phyloP scores from a whole-genome alignment of 2,113 vertebrate species.

The Chionodraco myersi region DNA sequence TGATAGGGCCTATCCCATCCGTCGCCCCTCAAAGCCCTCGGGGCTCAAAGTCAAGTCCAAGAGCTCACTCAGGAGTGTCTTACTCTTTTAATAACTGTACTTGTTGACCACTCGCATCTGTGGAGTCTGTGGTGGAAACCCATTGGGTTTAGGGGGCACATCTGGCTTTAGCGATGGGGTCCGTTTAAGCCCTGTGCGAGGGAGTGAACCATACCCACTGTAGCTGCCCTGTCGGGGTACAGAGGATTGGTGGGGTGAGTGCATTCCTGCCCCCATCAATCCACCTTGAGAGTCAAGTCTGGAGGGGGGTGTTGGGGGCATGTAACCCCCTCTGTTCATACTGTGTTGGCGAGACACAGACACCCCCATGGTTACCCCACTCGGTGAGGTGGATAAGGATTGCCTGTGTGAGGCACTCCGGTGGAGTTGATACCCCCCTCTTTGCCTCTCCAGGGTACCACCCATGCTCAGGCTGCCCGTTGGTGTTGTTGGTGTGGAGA shows the following conservation, averaged over 20 bases:
- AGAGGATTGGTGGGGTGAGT: slow-evolving; percentile 90
- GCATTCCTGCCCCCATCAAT: slow-evolving; percentile 87
- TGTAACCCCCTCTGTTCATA: slow-evolving; percentile 92
- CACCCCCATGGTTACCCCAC: slow-evolving; percentile 93
- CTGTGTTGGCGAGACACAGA: slow-evolving; percentile 95
- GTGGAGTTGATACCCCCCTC: slow-evolving; percentile 91
- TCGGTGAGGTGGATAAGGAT: slow-evolving; percentile 94
- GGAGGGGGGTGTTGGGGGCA: slow-evolving; percentile 89
- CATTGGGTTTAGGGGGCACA: slow-evolving; percentile 96
- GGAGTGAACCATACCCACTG: slow-evolving; percentile 94
- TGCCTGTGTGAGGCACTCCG: slow-evolving; percentile 96
- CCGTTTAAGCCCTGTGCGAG: slow-evolving; percentile 95
- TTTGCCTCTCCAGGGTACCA: slow-evolving; percentile 93
- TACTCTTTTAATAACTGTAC: slow-evolving; percentile 91
- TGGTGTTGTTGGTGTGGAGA: slow-evolving; percentile 90
- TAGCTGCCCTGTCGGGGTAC: slow-evolving; percentile 95
- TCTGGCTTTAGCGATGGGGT: slow-evolving; percentile 97
- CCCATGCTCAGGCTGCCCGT: slow-evolving; percentile 87
- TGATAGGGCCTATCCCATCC: slow-evolving; percentile 66
- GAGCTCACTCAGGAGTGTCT: slow-evolving; percentile 75
- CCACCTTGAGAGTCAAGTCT: slow-evolving; percentile 95
- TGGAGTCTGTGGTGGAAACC: slow-evolving; percentile 92
- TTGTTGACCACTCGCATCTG: slow-evolving; percentile 96
- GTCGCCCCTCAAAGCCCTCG: slow-evolving; percentile 39
- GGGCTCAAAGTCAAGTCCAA: slow-evolving; percentile 67